Conservation (phyloP, 1,140 invertebrate species). For the Oscheius sp. region DNA sequence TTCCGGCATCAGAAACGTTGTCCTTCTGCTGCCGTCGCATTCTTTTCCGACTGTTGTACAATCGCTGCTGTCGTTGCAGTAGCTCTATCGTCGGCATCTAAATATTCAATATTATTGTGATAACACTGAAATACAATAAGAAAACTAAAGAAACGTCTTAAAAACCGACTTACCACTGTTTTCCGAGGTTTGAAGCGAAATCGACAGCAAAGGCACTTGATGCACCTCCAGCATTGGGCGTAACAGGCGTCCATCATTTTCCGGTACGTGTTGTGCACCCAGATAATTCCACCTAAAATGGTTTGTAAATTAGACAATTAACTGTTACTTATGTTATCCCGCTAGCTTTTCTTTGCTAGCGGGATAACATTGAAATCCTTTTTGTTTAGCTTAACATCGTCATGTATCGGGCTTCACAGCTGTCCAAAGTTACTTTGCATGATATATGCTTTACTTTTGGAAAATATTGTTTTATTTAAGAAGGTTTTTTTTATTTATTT, state of each 20-base stretch:
- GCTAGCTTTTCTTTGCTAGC: no score
- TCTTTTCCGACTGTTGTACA: conserved; percentile 23
- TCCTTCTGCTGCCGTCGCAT: conserved; percentile 38
- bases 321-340: no score
- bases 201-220: conserved; percentile 30
- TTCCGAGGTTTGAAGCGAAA: conserved; percentile 13
- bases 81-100: conserved; percentile 32
- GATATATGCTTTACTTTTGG: no score
- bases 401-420: no score
- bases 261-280: conserved; percentile 52
- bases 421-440: no score
- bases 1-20: conserved; percentile 58
- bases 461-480: no score
- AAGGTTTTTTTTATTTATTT: no score
- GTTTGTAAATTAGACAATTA: neutral
- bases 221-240: conserved; percentile 20
- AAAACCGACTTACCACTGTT: neutral
- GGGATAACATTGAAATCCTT: no score
- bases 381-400: no score
- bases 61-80: conserved; percentile 31
- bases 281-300: conserved; percentile 55
- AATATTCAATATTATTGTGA: neutral
- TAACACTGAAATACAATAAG: neutral
- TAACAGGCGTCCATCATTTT: conserved; percentile 47
- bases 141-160: neutral